A percentile compares a stretch with the other conserved stretches of the same genome.
These are phyloP conservation scores for Hedya salicella DNA, from an alignment of 2,888 invertebrate species.

Conservation along the genomic window DNA sequence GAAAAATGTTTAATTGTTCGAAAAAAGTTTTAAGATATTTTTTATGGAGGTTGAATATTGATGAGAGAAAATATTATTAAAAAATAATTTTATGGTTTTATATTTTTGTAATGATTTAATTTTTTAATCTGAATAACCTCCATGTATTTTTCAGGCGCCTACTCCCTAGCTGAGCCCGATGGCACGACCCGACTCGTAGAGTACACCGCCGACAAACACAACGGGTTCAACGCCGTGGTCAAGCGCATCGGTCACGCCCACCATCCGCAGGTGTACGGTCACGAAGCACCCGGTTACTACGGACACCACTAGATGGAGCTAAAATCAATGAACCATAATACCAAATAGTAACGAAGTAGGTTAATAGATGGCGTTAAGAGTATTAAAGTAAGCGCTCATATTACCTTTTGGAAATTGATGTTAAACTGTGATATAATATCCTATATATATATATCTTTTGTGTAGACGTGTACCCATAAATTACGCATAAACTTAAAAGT, in stretches of 20 bases:
- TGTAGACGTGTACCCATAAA: too few relatives aligned
- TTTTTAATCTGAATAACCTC: background rate
- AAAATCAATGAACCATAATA: slow-evolving; percentile 16
- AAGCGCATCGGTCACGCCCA: slow-evolving; percentile 79
- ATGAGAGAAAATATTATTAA: too few relatives aligned
- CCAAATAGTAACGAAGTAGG: slow-evolving; percentile 47
- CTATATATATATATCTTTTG: too few relatives aligned
- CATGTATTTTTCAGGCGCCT: slow-evolving; percentile 69
- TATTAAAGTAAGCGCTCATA: slow-evolving; percentile 34
- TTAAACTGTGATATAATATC: slow-evolving; percentile 36
- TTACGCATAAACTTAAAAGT: too few relatives aligned
- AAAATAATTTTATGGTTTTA: background rate
- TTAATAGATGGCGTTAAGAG: slow-evolving; percentile 58
- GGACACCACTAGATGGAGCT: slow-evolving; percentile 75
- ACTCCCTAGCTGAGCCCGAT: slow-evolving; percentile 79
- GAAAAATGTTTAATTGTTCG: too few relatives aligned
- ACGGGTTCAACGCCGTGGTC: slow-evolving; percentile 82
- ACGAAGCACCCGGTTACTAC: slow-evolving; percentile 63
- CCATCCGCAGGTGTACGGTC: slow-evolving; percentile 75
- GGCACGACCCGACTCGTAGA: slow-evolving; percentile 82
- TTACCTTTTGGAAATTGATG: slow-evolving; percentile 22
- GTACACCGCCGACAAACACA: slow-evolving; percentile 80
- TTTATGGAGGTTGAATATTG: too few relatives aligned
- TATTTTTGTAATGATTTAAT: background rate
- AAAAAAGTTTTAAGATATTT: too few relatives aligned